These are phyloP conservation scores for Lysiphlebus fabarum DNA, from an alignment of 1,140 invertebrate species.

Conservation along the genomic window DNA sequence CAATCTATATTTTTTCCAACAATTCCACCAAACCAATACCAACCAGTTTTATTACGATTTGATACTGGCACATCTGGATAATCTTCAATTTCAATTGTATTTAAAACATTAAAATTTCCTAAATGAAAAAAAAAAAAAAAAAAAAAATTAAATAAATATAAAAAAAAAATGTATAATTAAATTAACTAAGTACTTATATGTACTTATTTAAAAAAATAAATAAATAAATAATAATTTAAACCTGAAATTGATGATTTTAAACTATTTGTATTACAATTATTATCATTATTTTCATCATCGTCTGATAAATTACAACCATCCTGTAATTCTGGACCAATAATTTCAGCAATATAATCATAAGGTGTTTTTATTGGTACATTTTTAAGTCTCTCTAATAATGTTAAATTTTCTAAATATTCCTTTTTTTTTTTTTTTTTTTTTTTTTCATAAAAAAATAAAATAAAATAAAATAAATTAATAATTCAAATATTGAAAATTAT, in stretches of 20 bases:
- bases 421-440: conserved; percentile 19
- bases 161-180: not conserved
- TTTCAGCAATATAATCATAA: conserved; percentile 59
- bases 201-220: conserved; percentile 1
- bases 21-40: conserved; percentile 78
- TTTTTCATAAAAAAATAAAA: too few species aligned
- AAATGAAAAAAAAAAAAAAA: too few species aligned
- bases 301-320: conserved; percentile 55
- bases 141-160: too few species aligned
- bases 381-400: conserved; percentile 53
- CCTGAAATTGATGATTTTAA: conserved; percentile 47
- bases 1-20: conserved; percentile 59
- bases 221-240: conserved; percentile 21
- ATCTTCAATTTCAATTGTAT: conserved; percentile 44
- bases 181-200: not conserved
- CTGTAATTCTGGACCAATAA: conserved; percentile 53
- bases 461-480: too few species aligned
- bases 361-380: conserved; percentile 58
- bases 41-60: conserved; percentile 68
- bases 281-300: conserved; percentile 49
- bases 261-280: conserved; percentile 41
- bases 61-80: conserved; percentile 53
- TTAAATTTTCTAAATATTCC: conserved; percentile 45
- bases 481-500: too few species aligned
- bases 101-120: conserved; percentile 44